Percentiles rank a stretch among this genome's conserved stretches.
These are phyloP conservation scores for Alces alces DNA, from an alignment of 2,113 vertebrate genomes.

Conservation along the genomic window DNA sequence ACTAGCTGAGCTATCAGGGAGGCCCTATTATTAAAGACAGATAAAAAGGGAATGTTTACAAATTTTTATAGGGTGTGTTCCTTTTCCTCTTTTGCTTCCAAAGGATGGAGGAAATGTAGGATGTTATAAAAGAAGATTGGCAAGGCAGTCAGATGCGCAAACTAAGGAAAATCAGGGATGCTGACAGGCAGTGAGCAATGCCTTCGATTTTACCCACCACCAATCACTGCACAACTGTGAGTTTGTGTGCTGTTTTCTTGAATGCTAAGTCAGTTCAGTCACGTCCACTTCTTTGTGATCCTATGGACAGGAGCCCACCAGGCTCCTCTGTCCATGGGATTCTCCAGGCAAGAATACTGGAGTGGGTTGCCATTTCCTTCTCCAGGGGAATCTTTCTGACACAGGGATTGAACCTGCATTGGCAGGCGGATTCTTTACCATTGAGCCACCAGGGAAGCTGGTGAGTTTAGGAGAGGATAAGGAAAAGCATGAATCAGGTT, in stretches of 20 bases:
- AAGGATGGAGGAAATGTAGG: background rate
- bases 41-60: background rate
- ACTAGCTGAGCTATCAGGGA: background rate
- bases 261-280: background rate
- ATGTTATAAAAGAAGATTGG: background rate
- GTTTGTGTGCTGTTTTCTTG: background rate
- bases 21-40: background rate
- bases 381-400: background rate
- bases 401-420: background rate
- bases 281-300: background rate
- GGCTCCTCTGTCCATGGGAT: background rate
- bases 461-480: background rate
- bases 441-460: background rate
- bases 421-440: background rate
- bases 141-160: background rate
- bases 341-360: background rate
- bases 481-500: accelerated
- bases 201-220: background rate
- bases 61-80: background rate
- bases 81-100: background rate
- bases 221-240: accelerated
- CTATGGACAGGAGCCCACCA: background rate
- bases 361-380: background rate
- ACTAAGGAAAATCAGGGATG: background rate
- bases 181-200: background rate